Conservation (phyloP, 2,113 vertebrate species). For the Halcyon senegalensis region DNA sequence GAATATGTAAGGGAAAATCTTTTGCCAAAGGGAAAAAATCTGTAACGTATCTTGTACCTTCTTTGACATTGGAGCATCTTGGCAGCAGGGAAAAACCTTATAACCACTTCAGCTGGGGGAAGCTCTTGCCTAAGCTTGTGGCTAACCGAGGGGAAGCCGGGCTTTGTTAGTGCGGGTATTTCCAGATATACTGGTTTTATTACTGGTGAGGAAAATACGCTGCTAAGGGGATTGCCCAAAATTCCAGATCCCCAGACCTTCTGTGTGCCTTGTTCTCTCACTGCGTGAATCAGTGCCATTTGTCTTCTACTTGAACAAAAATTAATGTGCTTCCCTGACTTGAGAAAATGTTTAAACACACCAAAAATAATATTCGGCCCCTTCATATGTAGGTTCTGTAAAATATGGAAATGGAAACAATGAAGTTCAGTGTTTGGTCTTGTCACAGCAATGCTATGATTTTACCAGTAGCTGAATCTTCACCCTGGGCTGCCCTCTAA, state of each 20-base stretch:
- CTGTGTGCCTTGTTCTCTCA: neutral
- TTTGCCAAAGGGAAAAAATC: neutral
- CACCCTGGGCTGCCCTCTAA: neutral
- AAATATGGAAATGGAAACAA: neutral
- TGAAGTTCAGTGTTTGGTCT: neutral
- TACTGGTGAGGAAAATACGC: neutral
- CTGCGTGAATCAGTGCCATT: accelerated
- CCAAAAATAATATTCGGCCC: neutral
- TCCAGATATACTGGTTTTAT: neutral
- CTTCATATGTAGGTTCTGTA: neutral
- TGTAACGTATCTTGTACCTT: accelerated
- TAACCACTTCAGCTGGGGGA: accelerated
- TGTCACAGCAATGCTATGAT: neutral
- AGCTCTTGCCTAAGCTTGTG: neutral
- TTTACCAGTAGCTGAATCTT: neutral
- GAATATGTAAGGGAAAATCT: neutral
- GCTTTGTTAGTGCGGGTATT: neutral
- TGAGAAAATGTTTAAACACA: neutral
- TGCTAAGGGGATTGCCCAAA: neutral
- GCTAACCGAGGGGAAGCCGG: neutral
- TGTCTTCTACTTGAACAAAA: neutral
- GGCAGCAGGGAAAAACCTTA: neutral
- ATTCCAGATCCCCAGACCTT: neutral
- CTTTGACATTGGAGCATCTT: neutral
- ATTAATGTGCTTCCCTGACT: neutral